These are phyloP conservation scores for Moxostoma hubbsi DNA, from an alignment of 2,797 vertebrate species.

Conservation along the genomic window DNA sequence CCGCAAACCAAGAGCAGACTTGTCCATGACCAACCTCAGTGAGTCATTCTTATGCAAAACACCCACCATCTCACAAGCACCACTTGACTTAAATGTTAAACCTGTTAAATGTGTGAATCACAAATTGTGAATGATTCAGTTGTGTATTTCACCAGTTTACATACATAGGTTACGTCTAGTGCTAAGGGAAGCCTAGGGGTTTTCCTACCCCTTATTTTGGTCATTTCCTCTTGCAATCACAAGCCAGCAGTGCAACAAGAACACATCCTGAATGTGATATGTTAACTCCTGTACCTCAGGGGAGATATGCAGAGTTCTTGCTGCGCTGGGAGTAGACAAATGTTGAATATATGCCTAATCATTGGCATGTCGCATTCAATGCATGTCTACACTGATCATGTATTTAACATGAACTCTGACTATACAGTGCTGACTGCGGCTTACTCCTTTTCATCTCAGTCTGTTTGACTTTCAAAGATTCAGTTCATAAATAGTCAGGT, in stretches of 20 bases:
- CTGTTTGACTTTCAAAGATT: constrained; percentile 44
- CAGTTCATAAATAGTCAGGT: constrained; percentile 36
- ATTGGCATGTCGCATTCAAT: not conserved
- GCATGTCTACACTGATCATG: constrained; percentile 28
- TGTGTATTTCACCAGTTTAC: constrained; percentile 26
- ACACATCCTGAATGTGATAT: constrained; percentile 60
- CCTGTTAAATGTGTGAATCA: constrained; percentile 41
- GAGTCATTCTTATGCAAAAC: constrained; percentile 40
- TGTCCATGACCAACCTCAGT: not conserved
- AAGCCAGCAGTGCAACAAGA: constrained; percentile 53
- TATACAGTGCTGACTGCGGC: constrained; percentile 12
- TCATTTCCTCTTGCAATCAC: constrained; percentile 59
- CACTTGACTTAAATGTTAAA: constrained; percentile 49
- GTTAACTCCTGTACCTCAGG: constrained; percentile 54
- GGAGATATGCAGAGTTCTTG: constrained; percentile 39
- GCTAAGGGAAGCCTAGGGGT: constrained; percentile 50
- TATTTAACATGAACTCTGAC: constrained; percentile 43
- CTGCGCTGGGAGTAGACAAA: constrained; percentile 42
- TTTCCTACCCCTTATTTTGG: constrained; percentile 55
- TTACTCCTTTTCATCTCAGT: constrained; percentile 19
- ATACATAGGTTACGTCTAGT: constrained; percentile 34
- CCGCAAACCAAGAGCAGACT: not conserved
- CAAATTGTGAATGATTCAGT: constrained; percentile 35
- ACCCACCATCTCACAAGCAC: constrained; percentile 26
- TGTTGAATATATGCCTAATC: constrained; percentile 43